Evolutionary conservation across 2,888 invertebrate genomes (phyloP).

Genomic region (Sinelater perroti): DNA sequence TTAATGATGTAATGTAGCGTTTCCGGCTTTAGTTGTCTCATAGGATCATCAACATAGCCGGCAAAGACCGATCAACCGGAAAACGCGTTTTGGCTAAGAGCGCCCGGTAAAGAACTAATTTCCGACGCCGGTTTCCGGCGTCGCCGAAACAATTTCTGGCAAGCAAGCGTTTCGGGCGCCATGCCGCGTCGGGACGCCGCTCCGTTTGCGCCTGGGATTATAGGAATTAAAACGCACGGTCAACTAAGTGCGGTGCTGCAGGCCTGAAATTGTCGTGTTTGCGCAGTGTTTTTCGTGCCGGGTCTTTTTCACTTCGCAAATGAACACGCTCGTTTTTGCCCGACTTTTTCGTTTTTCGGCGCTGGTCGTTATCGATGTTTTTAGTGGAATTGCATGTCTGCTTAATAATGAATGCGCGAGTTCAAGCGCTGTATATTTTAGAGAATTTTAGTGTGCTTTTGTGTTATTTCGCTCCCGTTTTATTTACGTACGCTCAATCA

Average conservation of each 20-base stretch:
- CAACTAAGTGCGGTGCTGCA: constrained; percentile 29
- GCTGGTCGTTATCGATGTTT: constrained; percentile 60
- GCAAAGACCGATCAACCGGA: constrained; percentile 11
- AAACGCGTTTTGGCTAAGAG: constrained; percentile 17
- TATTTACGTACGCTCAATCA: constrained; percentile 40
- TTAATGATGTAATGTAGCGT: too few species aligned
- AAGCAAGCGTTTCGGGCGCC: constrained; percentile 28
- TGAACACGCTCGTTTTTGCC: constrained; percentile 39
- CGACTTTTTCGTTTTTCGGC: constrained; percentile 49
- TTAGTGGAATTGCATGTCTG: constrained; percentile 58
- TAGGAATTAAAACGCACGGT: constrained; percentile 34
- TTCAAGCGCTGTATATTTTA: constrained; percentile 56
- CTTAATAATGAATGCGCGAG: constrained; percentile 39
- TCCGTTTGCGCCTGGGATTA: constrained; percentile 31
- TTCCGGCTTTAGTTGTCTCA: too few species aligned
- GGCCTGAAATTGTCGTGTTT: constrained; percentile 36
- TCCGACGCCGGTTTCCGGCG: constrained; percentile 29
- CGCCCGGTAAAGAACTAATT: constrained; percentile 26
- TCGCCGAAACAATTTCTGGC: constrained; percentile 19
- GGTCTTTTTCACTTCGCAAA: constrained; percentile 34
- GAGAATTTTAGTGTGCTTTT: constrained; percentile 57
- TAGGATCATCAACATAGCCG: too few species aligned
- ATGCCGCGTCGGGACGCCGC: constrained; percentile 9
- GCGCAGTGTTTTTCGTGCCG: constrained; percentile 33
- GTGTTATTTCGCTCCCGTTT: constrained; percentile 50